Base-by-base conservation (phyloP, 2,888 invertebrate genomes). In the Hirtodrosophila histrioides region DNA sequence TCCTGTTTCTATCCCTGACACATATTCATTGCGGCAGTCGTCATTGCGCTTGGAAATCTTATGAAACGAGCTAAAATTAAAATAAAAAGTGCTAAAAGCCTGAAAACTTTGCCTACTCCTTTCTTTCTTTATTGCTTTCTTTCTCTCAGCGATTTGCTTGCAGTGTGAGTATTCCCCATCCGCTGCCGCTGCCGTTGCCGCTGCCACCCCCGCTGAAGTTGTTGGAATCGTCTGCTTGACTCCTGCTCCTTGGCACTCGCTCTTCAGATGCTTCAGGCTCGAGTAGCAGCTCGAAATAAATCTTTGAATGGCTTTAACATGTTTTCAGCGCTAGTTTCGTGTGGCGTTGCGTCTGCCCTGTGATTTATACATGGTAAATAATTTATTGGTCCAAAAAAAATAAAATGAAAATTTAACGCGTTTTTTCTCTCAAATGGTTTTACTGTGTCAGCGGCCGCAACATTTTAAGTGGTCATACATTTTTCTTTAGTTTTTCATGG, bases 281-380 rank as follows among this genome's bases (percentile, higher is more conserved):
- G 61, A 74, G 69, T 57, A 49, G 57, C 56, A 51, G 68, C 76
- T 79, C 69, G 72, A 83, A 81, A 87, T 88, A 87, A 83, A 81
- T 88, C 83, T 84, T 82, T 67, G 57, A 75, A 84, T 77, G 80
- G 75, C 81, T 84, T 80, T 78, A 76, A 82, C 80, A 79, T 85
- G 79, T 75, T 86, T 77, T 66, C 77, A 71, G 71, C 62, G 61
- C 70, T 76, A 74, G 55, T 81, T 80, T 67, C 60, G 57, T 68
- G 71, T 60, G 29, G 51, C 58, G 33, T 61, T 60, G 43, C 63
- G 48, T 69, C 77, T 62, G 51, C 65, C 35, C 64, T 40, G 64
- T 83, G 84, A 80, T 80, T 80, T 80, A 83, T 80, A 80, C 84
- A 83, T 77, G 71, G 44, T 70, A 83, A 80, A 83, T 80, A 80